Evolutionary conservation across 2,888 invertebrate genomes (phyloP), one percentile per base, ranked within the genome.

Genomic region (Penaeus monodon): DNA sequence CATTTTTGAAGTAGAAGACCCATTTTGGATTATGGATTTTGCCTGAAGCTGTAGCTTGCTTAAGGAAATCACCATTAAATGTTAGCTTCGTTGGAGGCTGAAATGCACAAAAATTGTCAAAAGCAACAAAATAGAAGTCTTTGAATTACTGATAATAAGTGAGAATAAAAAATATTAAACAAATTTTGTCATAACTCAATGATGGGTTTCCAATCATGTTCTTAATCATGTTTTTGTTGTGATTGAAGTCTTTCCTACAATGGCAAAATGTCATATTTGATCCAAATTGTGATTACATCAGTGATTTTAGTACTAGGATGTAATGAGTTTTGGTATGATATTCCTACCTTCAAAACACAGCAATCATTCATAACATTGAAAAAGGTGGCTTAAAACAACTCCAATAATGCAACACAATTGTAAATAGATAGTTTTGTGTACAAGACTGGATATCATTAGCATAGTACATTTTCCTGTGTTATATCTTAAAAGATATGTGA

Each of bases 401-500:
- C 57, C 57, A 57, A 57, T 57, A 57, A 57, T 57, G 57, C 57
- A 57, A 57, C 57, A 57, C 57, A 57, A 57, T 57, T 57, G 57
- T 57, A 57, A 57, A 57, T 57, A 57, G 57, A 57, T 57, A 57
- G 57, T 57, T 57, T 57, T 57, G 57, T 63, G 64, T 64, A 33
- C 73, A 49, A 63, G 63, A 81, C 68, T 68, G 38, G 73, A 74
- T 74, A 82, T 82, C 70, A 74, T 74, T 57, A 57, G 57, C 57
- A 57, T 57, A 57, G 57, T 57, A 65, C 63, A 76, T 73, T 74
- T 64, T 74, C 20, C 64, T 74, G 44, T 82, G 73, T 82, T 63
- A 64, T 38, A 68, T 81, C 73, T 73, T 73, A 64, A 64, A 38
- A n/a, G 73, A 74, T 74, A 82, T 74, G 82, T 38, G 64, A 81